Base-by-base conservation (phyloP, 2,888 invertebrate genomes). In the Atethmia centrago region DNA sequence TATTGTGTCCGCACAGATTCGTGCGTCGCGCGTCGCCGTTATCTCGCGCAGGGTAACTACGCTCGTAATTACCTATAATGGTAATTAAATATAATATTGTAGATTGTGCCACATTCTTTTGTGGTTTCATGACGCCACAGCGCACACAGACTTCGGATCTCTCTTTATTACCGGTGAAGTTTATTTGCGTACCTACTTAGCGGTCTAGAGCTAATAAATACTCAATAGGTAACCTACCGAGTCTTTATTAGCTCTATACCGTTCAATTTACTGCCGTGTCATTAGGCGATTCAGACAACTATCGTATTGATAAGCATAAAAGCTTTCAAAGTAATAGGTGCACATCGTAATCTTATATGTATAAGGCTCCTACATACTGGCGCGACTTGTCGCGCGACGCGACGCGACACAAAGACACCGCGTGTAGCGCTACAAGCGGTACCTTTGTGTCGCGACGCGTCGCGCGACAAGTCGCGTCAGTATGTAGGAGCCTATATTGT, bases 1-100 rank as follows among this genome's bases (percentile, higher is more conserved):
- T 93, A 92, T 93, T 92, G 90, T 89, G 87, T 77, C 73, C 61
- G 82, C 88, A 90, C 89, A 88, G 91, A 90, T 91, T 90, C 87
- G 82, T 82, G 80, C 84, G 67, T 69, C 71, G 80, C 77, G 80
- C 84, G 67, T 69, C 71, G 80, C 77, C 77, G 79, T 80, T 87
- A 87, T 89, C 85, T 83, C 71, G 67, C 68, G 55, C 73, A 42
- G 70, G 74, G 75, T 42, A 65, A 71, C 80, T 71, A 51, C 72
- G 66, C 45, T 66, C 65, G 47, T 67, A 74, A 71, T 77, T 69
- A 74, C 45, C 64, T 71, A 63, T 49, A 76, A 53, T 79, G 61
- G 71, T 83, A 80, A 51, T 85, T 76, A 84, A 80, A 82, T 84
- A 81, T 84, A 42, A 81, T 80, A 40, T 40, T 40, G 8, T 85